Evolutionary conservation across 2,797 vertebrate species (phyloP), one percentile per base, ranked within the genome.

Genomic region (Spheniscus humboldti): DNA sequence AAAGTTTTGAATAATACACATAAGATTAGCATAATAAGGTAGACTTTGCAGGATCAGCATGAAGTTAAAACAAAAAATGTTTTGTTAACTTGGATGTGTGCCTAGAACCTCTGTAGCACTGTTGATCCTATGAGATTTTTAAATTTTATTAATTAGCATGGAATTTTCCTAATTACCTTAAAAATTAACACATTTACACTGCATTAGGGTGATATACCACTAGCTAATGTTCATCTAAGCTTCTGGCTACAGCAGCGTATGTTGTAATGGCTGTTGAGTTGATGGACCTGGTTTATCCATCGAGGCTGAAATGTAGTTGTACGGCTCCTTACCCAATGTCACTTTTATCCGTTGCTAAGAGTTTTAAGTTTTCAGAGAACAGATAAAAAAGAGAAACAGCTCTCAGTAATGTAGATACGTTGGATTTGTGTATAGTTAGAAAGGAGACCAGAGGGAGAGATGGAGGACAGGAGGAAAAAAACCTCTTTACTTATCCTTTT

Each of bases 81-180:
- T 94, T 88, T 74, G 23, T 87, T 90, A 56, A 60, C 81, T 82
- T 93, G 92, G 30, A 43, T 63, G 13, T 90, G 12, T 94, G 48
- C 67, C 67, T 82, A 48, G 30, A 77, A 43, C 16, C 9, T 76
- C 30, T 82, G 31, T 81, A 81, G 66, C 10, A 10, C 52, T 53
- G 56, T 80, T 81, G 87, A 64, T 94, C 59, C 28, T 59, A 13
- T 37, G 52, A 62, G 55, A 9, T 43, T 52, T 18, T 56, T 30
- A 18, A 4, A 37, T 72, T 69, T 87, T 86, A 91, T 43, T 78
- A 47, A 91, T 76, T 88, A 88, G 43, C 5, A n/a, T 55, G 45
- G 35, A 52, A 66, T 93, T 96, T 93, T 97, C 62, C 37, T 89
- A 92, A 94, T 95, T 91, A 64, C 68, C 62, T 64, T 88, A 77